Percentiles rank a stretch among this genome's conserved stretches.
Evolutionary conservation across 2,113 vertebrate species (phyloP).

Genomic region (Syrmaticus mikado): DNA sequence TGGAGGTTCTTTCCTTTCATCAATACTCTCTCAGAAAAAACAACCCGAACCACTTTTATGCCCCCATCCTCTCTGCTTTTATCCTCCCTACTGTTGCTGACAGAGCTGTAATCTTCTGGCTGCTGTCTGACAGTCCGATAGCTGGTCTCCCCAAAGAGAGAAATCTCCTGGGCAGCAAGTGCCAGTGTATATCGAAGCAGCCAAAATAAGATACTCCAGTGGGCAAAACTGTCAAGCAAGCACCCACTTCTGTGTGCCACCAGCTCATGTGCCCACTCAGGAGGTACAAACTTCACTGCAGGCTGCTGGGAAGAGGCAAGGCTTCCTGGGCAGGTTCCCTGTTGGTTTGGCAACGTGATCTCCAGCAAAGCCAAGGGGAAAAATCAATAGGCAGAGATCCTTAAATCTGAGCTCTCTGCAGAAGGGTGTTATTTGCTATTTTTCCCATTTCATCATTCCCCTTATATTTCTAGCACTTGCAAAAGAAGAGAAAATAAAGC

Average conservation of each 20-base stretch:
- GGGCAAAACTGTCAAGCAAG: not conserved
- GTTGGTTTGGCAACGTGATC: not conserved
- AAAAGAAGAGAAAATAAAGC: not conserved
- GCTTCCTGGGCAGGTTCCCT: not conserved
- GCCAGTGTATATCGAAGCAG: rapidly evolving
- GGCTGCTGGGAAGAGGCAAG: not conserved
- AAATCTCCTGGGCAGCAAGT: not conserved
- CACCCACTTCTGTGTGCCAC: rapidly evolving
- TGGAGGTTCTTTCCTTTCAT: not conserved
- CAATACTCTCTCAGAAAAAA: not conserved
- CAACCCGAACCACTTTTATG: not conserved
- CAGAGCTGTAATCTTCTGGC: not conserved
- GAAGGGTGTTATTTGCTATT: not conserved
- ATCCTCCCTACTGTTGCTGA: not conserved
- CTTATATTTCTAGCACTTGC: not conserved
- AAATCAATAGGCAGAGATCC: not conserved
- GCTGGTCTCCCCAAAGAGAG: not conserved
- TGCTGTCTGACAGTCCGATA: not conserved
- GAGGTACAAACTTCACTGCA: rapidly evolving
- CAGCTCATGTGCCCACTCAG: too few relatives aligned
- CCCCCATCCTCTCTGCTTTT: not conserved
- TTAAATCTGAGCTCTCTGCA: not conserved
- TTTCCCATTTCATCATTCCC: not conserved
- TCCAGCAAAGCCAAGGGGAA: not conserved
- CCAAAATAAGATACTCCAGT: not conserved